A percentile compares a stretch with the other conserved stretches of the same genome.
Evolutionary conservation across 2,888 invertebrate genomes (phyloP).

Genomic region (Entomobrya proxima): DNA sequence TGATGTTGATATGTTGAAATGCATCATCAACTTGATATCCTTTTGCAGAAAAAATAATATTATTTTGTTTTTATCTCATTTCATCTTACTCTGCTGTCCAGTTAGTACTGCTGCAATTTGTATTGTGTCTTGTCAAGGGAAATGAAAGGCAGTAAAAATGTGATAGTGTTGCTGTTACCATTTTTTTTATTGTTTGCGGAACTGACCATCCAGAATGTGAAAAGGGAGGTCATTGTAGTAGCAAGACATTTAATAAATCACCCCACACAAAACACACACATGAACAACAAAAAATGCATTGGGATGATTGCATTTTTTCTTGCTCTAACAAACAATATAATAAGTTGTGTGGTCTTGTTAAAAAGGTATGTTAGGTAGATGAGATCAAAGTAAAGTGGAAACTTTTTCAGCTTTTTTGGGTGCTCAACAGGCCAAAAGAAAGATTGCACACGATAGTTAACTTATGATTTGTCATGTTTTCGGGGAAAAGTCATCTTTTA

Average conservation of each 20-base stretch:
- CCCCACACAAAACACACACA: not conserved
- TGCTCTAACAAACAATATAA: not conserved
- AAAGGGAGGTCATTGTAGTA: not conserved
- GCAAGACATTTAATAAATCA: slow-evolving; percentile 17
- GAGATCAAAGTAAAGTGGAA: not conserved
- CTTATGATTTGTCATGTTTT: not conserved
- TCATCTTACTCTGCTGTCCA: too few species aligned
- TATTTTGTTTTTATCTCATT: too few species aligned
- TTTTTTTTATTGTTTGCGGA: not conserved
- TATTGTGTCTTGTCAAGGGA: too few species aligned
- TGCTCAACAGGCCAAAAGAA: slow-evolving; percentile 21
- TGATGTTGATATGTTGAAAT: too few species aligned
- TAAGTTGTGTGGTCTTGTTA: not conserved
- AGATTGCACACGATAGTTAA: not conserved
- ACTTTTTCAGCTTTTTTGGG: not conserved
- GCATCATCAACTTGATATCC: too few species aligned
- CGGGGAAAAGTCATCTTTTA: too few species aligned
- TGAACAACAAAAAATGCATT: not conserved
- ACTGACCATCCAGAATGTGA: slow-evolving; percentile 25
- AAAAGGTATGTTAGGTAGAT: not conserved
- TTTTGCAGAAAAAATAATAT: too few species aligned
- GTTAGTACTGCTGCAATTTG: too few species aligned
- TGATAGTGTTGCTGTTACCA: too few species aligned
- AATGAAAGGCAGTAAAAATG: not conserved
- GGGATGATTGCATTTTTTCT: slow-evolving; percentile 20